Conservation (phyloP, 2,113 vertebrate genomes). For the Rhinolophus ferrumequinum region DNA sequence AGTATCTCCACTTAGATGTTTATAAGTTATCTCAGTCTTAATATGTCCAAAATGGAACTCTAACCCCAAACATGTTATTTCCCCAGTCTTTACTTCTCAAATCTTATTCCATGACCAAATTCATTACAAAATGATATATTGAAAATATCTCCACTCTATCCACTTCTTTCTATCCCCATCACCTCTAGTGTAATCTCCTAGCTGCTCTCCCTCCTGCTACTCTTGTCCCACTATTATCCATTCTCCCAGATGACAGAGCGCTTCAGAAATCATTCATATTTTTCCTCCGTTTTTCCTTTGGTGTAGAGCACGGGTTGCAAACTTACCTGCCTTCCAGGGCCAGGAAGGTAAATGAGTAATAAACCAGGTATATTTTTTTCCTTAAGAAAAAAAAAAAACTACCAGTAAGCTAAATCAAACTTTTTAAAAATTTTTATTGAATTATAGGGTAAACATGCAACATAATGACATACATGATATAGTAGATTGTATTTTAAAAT, state of each 20-base stretch:
- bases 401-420: neutral
- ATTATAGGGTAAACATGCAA: neutral
- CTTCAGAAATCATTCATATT: neutral
- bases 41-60: neutral
- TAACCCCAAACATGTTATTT: neutral
- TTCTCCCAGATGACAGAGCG: neutral
- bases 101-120: neutral
- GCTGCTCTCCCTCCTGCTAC: neutral
- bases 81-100: neutral
- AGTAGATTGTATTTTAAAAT: neutral
- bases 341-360: neutral
- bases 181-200: neutral
- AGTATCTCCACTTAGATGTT: neutral
- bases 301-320: neutral
- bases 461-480: neutral
- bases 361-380: neutral
- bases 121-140: neutral
- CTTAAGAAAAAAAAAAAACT: neutral
- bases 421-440: neutral
- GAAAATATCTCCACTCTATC: neutral
- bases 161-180: neutral
- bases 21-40: neutral
- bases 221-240: neutral
- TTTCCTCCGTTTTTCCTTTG: neutral
- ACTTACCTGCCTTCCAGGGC: neutral